These are phyloP conservation scores for Leuctra nigra DNA, from an alignment of 2,888 invertebrate species.

Conservation along the genomic window DNA sequence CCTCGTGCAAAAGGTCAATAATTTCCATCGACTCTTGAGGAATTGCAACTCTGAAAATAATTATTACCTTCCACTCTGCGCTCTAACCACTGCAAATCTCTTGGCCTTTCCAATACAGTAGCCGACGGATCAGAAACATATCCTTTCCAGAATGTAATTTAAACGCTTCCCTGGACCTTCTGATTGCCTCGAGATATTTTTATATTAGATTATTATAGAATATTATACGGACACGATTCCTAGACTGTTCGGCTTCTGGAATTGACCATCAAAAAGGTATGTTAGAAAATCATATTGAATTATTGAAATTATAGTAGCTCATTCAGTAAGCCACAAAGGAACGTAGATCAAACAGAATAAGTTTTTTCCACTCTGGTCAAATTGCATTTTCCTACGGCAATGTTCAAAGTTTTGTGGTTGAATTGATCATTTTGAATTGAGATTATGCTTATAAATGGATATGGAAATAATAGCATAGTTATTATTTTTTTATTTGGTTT, in stretches of 20 bases:
- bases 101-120: too few species aligned
- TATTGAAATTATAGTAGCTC: background rate
- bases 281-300: background rate
- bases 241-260: conserved; percentile 13
- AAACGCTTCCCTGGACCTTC: too few species aligned
- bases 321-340: conserved; percentile 8
- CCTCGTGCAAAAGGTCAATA: too few species aligned
- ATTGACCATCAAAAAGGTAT: background rate
- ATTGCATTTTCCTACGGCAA: too few species aligned
- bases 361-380: background rate
- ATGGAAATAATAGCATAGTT: conserved; percentile 1
- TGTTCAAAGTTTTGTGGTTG: too few species aligned
- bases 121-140: too few species aligned
- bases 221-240: conserved; percentile 5
- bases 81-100: too few species aligned
- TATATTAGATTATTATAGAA: conserved; percentile 1
- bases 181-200: conserved; percentile 9
- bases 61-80: too few species aligned
- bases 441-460: background rate
- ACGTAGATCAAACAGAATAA: background rate
- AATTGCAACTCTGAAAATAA: too few species aligned
- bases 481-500: conserved; percentile 9
- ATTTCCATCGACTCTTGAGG: too few species aligned
- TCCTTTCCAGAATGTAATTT: too few species aligned
- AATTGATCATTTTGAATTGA: background rate